Percentiles rank a stretch among this genome's conserved stretches.
phyloP scores from a whole-genome alignment of 2,797 vertebrate genomes.

The Sebastes glaucus region DNA sequence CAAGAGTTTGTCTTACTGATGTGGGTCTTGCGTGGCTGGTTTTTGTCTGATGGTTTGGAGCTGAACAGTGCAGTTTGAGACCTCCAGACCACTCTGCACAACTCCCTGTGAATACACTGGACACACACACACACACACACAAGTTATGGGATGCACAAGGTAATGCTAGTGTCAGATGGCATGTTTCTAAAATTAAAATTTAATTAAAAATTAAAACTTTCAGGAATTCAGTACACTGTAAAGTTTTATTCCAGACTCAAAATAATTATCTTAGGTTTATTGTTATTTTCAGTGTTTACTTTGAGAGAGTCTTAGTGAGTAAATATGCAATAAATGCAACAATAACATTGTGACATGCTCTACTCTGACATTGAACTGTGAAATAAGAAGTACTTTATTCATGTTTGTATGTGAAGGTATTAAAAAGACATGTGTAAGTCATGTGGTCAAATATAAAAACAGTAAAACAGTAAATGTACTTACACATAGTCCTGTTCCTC shows the following conservation, averaged over 20 bases:
- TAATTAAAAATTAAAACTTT: too few species aligned
- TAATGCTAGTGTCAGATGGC: neutral
- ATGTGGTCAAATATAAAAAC: neutral
- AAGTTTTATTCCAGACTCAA: too few species aligned
- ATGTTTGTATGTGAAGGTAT: neutral
- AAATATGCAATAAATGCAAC: neutral
- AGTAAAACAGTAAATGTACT: neutral
- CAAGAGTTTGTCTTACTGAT: constrained; percentile 56
- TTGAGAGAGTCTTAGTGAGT: neutral
- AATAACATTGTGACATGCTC: neutral
- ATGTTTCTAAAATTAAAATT: neutral
- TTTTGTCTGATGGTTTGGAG: constrained; percentile 44
- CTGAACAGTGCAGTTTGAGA: constrained; percentile 29
- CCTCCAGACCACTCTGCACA: constrained; percentile 37
- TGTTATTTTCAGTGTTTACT: neutral
- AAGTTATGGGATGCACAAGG: neutral
- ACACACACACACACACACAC: constrained; percentile 1
- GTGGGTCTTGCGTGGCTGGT: constrained; percentile 49
- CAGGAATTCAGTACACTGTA: too few species aligned
- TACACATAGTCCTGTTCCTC: constrained; percentile 12
- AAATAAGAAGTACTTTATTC: neutral
- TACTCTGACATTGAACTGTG: too few species aligned
- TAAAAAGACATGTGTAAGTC: neutral
- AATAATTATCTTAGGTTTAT: too few species aligned
- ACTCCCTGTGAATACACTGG: constrained; percentile 42